These are phyloP conservation scores for Troides helena DNA, from an alignment of 2,888 invertebrate species.

Conservation along the genomic window DNA sequence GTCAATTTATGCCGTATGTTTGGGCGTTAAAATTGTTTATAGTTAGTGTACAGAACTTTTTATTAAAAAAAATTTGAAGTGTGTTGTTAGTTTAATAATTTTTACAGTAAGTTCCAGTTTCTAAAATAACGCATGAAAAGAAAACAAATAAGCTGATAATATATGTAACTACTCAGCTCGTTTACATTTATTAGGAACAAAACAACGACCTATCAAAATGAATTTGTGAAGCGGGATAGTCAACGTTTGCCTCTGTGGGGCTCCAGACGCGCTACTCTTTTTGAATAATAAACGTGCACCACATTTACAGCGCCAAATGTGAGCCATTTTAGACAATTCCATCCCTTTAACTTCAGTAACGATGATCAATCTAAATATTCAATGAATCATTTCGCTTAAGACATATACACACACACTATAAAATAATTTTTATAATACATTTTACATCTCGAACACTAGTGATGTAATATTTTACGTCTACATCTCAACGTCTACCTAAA, in stretches of 20 bases:
- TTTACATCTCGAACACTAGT: too few relatives aligned
- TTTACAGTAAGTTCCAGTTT: too few relatives aligned
- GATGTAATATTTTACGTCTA: too few relatives aligned
- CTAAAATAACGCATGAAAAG: too few relatives aligned
- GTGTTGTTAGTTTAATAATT: too few relatives aligned
- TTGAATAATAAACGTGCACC: slow-evolving; percentile 19
- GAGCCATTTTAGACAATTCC: slow-evolving; percentile 17
- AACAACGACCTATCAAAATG: background rate
- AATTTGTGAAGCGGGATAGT: slow-evolving; percentile 12
- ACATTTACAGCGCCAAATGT: slow-evolving; percentile 17
- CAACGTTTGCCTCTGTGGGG: background rate
- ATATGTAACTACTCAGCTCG: background rate
- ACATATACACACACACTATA: background rate
- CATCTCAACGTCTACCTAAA: too few relatives aligned
- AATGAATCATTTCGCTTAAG: slow-evolving; percentile 7
- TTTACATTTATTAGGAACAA: slow-evolving; percentile 12
- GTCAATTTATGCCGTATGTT: too few relatives aligned
- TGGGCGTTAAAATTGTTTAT: too few relatives aligned
- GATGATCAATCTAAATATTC: slow-evolving; percentile 20
- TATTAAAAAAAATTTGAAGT: too few relatives aligned
- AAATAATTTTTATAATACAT: too few relatives aligned
- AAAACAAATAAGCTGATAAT: background rate
- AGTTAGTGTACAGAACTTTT: too few relatives aligned
- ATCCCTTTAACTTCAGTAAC: slow-evolving; percentile 12
- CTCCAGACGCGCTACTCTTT: slow-evolving; percentile 5